These are phyloP conservation scores for Hypothenemus hampei DNA, from an alignment of 1,140 invertebrate genomes.

Conservation along the genomic window DNA sequence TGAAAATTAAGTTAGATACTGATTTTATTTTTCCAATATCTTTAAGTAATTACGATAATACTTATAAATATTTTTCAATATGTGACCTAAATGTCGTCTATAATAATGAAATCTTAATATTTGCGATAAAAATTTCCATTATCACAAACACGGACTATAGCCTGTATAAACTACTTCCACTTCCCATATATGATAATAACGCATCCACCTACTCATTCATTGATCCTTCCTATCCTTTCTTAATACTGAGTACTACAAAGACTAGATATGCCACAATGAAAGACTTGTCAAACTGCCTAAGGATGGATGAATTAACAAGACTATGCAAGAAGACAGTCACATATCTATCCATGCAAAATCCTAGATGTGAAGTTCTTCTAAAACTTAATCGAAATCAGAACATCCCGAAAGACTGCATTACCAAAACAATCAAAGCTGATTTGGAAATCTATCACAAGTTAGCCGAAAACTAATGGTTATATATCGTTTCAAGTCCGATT, in stretches of 20 bases:
- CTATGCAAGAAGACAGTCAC: background rate
- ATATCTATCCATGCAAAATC: slow-evolving; percentile 1
- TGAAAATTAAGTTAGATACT: slow-evolving; percentile 9
- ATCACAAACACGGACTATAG: background rate
- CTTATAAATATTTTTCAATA: slow-evolving; percentile 9
- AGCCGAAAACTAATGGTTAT: slow-evolving; percentile 11
- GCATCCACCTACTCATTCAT: slow-evolving; percentile 11
- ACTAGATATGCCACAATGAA: slow-evolving; percentile 5
- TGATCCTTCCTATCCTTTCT: slow-evolving; percentile 6
- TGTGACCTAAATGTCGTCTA: slow-evolving; percentile 4
- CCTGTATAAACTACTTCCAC: slow-evolving; percentile 9
- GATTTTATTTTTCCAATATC: slow-evolving; percentile 9
- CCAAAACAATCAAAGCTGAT: slow-evolving; percentile 1
- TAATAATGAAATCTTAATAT: slow-evolving; percentile 3
- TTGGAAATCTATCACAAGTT: slow-evolving; percentile 11
- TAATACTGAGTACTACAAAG: slow-evolving; percentile 15
- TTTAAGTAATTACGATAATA: slow-evolving; percentile 2
- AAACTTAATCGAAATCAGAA: background rate
- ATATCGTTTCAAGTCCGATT: background rate
- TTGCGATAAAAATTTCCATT: slow-evolving; percentile 4
- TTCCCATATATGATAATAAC: background rate
- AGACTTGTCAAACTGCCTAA: slow-evolving; percentile 4
- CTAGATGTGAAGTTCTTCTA: background rate
- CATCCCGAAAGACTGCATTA: background rate
- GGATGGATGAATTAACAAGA: background rate